Evolutionary conservation across 2,113 vertebrate species (phyloP), one percentile per base, ranked within the genome.

Genomic region (Meles meles): DNA sequence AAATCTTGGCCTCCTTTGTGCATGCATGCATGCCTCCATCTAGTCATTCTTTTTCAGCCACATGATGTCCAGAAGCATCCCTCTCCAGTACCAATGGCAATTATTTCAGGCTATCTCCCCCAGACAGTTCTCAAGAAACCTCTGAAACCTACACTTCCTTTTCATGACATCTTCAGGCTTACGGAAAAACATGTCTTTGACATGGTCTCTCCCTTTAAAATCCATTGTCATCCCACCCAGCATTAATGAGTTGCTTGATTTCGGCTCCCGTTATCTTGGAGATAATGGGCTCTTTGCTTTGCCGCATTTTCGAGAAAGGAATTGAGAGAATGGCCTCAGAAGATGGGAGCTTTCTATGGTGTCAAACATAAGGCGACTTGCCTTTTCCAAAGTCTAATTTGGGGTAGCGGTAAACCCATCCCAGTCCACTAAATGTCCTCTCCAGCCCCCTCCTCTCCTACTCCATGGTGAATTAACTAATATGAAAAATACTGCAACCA

Each of bases 231-330:
- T 96, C 80, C 79, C 74, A 49, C 65, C 86, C 59, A 76, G 27
- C 57, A n/a, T 81, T 76, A 91, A 81, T 57, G 63, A 94, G 72
- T n/a, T 74, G 15, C 61, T 91, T 93, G 67, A 93, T 86, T 96
- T 97, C 49, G 76, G 4, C 82, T 79, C 39, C 21, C 39, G n/a
- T 61, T 87, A 65, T 84, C 80, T 94, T 57, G 39, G 23, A 55
- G 65, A 18, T 85, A 82, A 65, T 14, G 92, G 34, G 27, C 34
- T 76, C 96, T 96, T 76, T 72, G 29, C 44, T 89, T 82, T 93
- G 69, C 42, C 87, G 5, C 47, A 59, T 86, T 93, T 29, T 83
- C 59, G 55, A 94, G 79, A 77, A 92, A 88, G 37, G 74, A 91
- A 91, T 61, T 86, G 59, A 93, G 77, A 83, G 79, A 93, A 63